Percentiles rank a stretch among this genome's conserved stretches.
phyloP scores from a whole-genome alignment of 1,140 invertebrate species.

The Saccostrea glomerata region DNA sequence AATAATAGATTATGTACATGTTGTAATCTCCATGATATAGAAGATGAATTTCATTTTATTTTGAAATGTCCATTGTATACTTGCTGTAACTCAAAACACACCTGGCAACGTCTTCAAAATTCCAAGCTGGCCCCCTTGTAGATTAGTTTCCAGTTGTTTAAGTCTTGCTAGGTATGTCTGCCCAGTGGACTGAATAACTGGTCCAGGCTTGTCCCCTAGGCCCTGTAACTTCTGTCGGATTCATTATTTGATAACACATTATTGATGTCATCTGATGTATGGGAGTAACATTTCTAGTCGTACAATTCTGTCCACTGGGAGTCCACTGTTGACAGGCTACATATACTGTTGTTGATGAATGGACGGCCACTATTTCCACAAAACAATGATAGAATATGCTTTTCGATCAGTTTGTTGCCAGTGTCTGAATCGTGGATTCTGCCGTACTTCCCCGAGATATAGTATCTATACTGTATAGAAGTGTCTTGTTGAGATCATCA shows the following conservation, averaged over 20 bases:
- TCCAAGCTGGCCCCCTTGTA: conserved; percentile 10
- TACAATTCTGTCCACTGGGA: conserved; percentile 67
- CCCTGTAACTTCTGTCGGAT: conserved; percentile 84
- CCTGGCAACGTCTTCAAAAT: conserved; percentile 52
- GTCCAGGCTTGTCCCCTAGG: conserved; percentile 86
- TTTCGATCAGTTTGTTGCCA: conserved; percentile 69
- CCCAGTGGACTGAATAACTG: conserved; percentile 87
- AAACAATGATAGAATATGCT: conserved; percentile 64
- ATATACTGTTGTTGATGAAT: conserved; percentile 58
- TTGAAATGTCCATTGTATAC: no score
- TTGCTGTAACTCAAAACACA: conserved; percentile 28
- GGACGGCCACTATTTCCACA: conserved; percentile 63
- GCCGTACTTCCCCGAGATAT: conserved; percentile 43
- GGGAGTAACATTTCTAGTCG: conserved; percentile 64
- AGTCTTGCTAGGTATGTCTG: conserved; percentile 87
- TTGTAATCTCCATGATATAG: no score
- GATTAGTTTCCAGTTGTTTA: conserved; percentile 77
- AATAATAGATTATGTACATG: no score
- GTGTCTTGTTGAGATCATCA: conserved; percentile 15
- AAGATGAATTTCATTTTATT: no score
- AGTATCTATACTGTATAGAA: neutral
- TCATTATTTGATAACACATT: conserved; percentile 81
- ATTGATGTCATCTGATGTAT: conserved; percentile 22
- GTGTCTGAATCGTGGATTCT: conserved; percentile 63
- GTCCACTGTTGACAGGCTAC: conserved; percentile 55